phyloP scores from a whole-genome alignment of 2,797 vertebrate genomes.

The Hylomyscus alleni region DNA sequence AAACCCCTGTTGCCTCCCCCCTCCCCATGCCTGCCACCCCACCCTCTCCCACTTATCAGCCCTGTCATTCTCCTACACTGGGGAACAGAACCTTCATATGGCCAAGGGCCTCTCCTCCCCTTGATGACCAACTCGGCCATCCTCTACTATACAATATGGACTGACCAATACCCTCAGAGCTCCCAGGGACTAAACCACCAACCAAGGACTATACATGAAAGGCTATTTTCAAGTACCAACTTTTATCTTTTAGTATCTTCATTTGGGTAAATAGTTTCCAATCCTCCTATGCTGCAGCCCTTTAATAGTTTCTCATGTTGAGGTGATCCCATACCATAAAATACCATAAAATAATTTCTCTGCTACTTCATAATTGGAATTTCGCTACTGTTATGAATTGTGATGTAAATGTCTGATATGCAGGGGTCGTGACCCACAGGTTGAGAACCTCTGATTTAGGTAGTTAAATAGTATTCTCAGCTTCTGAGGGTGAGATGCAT shows the following conservation, averaged over 20 bases:
- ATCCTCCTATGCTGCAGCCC: background rate
- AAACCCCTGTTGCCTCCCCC: too few species aligned
- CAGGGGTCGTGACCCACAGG: background rate
- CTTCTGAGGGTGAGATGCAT: background rate
- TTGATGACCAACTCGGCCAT: too few species aligned
- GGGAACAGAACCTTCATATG: too few species aligned
- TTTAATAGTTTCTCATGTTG: background rate
- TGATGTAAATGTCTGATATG: background rate
- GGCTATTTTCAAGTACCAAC: background rate
- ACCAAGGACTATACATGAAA: too few species aligned
- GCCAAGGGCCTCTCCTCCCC: too few species aligned
- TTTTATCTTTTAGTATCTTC: conserved; percentile 4
- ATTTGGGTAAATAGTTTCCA: background rate
- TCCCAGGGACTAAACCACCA: too few species aligned
- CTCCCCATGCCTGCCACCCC: too few species aligned
- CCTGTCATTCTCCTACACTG: too few species aligned
- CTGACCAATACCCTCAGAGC: too few species aligned
- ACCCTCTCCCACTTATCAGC: too few species aligned
- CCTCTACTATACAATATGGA: too few species aligned
- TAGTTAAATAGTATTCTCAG: conserved; percentile 5
- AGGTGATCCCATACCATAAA: background rate
- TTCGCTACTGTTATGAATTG: background rate
- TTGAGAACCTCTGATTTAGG: background rate
- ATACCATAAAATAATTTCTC: background rate
- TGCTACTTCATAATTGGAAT: background rate